phyloP scores from a whole-genome alignment of 2,888 invertebrate genomes.

The Melanchra persicariae region DNA sequence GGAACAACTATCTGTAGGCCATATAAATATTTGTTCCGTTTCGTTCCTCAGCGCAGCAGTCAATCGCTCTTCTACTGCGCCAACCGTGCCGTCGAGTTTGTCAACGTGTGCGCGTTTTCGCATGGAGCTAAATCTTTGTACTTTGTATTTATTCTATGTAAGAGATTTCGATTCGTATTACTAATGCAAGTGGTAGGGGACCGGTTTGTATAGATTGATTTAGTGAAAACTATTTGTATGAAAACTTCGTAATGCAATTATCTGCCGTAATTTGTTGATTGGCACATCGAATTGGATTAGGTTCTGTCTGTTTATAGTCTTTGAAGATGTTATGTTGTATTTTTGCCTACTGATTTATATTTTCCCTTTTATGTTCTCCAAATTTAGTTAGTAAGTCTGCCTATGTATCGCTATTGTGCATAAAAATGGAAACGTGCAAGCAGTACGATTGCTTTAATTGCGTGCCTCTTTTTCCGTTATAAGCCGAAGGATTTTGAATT shows the following conservation, averaged over 20 bases:
- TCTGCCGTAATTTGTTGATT: slow-evolving; percentile 50
- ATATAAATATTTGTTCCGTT: no score
- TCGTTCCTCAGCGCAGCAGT: no score
- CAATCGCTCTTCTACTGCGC: no score
- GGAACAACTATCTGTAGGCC: no score
- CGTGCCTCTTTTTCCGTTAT: no score
- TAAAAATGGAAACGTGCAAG: no score
- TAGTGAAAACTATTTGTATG: slow-evolving; percentile 59
- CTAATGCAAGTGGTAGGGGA: slow-evolving; percentile 59
- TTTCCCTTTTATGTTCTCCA: neutral
- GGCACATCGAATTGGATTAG: slow-evolving; percentile 41
- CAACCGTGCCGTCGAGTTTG: no score
- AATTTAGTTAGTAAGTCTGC: neutral
- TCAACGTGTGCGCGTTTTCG: no score
- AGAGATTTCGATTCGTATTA: slow-evolving; percentile 54
- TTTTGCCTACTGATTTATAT: neutral
- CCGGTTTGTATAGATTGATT: slow-evolving; percentile 58
- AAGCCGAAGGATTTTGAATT: no score
- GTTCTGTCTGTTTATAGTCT: slow-evolving; percentile 29
- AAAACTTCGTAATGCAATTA: slow-evolving; percentile 58
- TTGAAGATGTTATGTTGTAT: slow-evolving; percentile 17
- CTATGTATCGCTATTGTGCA: neutral
- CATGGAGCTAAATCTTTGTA: neutral
- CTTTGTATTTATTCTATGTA: slow-evolving; percentile 12
- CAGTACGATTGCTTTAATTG: no score